Percentiles rank a stretch among this genome's conserved stretches.
These are phyloP conservation scores for Coryphaenoides rupestris DNA, from an alignment of 2,113 vertebrate genomes.

Conservation along the genomic window DNA sequence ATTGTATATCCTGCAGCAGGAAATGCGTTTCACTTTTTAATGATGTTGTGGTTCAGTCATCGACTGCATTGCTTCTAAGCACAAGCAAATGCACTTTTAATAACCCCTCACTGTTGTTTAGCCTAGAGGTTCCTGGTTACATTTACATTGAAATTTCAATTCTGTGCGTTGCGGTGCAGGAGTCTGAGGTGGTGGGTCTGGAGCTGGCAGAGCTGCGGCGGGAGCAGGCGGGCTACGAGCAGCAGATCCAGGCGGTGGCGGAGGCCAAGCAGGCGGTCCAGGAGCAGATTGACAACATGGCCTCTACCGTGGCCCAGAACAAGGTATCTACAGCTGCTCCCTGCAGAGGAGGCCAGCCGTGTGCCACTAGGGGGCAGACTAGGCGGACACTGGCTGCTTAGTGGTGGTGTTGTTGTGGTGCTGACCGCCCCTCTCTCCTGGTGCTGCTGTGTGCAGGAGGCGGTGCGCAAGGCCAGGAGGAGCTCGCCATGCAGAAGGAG, in stretches of 20 bases:
- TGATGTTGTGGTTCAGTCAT: too few relatives aligned
- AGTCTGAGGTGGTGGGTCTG: conserved; percentile 80
- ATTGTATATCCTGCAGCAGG: too few relatives aligned
- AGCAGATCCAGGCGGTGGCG: conserved; percentile 81
- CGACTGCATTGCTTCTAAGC: too few relatives aligned
- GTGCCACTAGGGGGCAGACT: too few relatives aligned
- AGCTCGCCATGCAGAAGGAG: conserved; percentile 83
- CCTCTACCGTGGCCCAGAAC: conserved; percentile 74
- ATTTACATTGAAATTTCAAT: too few relatives aligned
- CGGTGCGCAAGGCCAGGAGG: conserved; percentile 81
- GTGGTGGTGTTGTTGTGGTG: too few relatives aligned
- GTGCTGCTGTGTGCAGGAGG: conserved; percentile 68
- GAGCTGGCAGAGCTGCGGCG: conserved; percentile 85
- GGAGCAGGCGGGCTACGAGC: conserved; percentile 79
- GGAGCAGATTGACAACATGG: conserved; percentile 77
- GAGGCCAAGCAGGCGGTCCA: conserved; percentile 78
- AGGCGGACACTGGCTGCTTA: too few relatives aligned
- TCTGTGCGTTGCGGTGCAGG: conserved; percentile 68
- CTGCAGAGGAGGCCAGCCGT: too few relatives aligned
- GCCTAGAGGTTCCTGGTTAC: too few relatives aligned
- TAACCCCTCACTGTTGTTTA: too few relatives aligned
- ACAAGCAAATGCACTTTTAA: too few relatives aligned
- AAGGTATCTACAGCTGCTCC: conserved; percentile 71
- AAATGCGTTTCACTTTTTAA: too few relatives aligned
- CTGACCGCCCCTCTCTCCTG: neutral